phyloP scores from a whole-genome alignment of 1,140 invertebrate genomes.

The Papilio xuthus region DNA sequence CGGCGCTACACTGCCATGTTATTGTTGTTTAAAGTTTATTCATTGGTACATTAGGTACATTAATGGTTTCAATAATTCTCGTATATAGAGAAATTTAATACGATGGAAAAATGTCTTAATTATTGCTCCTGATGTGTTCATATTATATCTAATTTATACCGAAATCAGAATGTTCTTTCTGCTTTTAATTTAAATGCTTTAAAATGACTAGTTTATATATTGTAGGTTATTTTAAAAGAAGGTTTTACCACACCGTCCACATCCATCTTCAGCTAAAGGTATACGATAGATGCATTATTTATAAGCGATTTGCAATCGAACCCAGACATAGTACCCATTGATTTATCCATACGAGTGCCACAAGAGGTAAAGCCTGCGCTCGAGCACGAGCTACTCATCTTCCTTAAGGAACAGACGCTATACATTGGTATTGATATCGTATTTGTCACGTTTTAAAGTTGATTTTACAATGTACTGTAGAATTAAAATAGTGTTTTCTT shows the following conservation, averaged over 20 bases:
- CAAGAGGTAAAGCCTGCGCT: not conserved
- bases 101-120: no score
- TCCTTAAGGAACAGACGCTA: not conserved
- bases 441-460: not conserved
- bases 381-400: not conserved
- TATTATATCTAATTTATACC: not conserved
- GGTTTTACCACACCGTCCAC: not conserved
- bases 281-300: conserved; percentile 9
- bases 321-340: not conserved
- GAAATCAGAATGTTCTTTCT: not conserved
- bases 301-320: not conserved
- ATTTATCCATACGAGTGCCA: conserved; percentile 4
- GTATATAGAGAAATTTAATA: no score
- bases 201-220: not conserved
- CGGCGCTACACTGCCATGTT: not conserved
- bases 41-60: no score
- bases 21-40: not conserved
- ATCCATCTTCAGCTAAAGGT: not conserved
- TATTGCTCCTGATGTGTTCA: no score
- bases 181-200: not conserved
- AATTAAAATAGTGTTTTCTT: not conserved
- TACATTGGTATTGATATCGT: not conserved
- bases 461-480: not conserved
- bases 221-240: conserved; percentile 3
- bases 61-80: no score